Evolutionary conservation across 2,888 invertebrate genomes (phyloP), one percentile per base, ranked within the genome.

Genomic region (Eristalis pertinax): DNA sequence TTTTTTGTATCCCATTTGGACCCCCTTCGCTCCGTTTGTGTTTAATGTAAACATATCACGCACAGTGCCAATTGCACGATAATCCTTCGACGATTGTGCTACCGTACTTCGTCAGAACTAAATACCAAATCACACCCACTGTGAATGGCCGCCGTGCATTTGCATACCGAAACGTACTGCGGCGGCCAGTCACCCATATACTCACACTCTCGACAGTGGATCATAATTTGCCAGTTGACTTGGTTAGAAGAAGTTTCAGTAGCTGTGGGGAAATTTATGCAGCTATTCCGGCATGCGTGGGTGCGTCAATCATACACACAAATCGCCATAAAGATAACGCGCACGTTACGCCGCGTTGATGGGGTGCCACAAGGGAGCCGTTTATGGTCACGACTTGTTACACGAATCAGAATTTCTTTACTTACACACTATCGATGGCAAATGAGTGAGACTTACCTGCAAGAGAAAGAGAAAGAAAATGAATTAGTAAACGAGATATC

Each of bases 41-140:
- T 74, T 75, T 86, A 78, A 78, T 79, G 86, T 79, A 86, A 86
- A 79, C 86, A 86, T 67, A 86, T 83, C 83, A 86, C 86, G 86
- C 86, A 86, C 79, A 58, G 62, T 79, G 72, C 79, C 86, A 86
- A 83, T 83, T 78, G 58, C 26, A 19, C n/a, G 19, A 8, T 50
- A 68, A 63, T 74, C 19, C 56, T 58, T 8, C 19, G 50, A 11
- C 70, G 56, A 78, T 67, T 60, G 26, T 58, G 86, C 78, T 78
- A 82, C 82, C 65, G 56, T 72, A 65, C 41, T 74, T 64, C 43
- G 58, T 32, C 63, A 41, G 63, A 67, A 35, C 38, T 41, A 50
- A 41, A 77, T 62, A 62, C 41, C 7, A 24, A 70, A 65, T 70
- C 83, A 86, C 79, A 79, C 86, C 79, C 83, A 79, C 83, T 41